A percentile compares a stretch with the other conserved stretches of the same genome.
Evolutionary conservation across 2,797 vertebrate species (phyloP).

Genomic region (Cirrhinus molitorella): DNA sequence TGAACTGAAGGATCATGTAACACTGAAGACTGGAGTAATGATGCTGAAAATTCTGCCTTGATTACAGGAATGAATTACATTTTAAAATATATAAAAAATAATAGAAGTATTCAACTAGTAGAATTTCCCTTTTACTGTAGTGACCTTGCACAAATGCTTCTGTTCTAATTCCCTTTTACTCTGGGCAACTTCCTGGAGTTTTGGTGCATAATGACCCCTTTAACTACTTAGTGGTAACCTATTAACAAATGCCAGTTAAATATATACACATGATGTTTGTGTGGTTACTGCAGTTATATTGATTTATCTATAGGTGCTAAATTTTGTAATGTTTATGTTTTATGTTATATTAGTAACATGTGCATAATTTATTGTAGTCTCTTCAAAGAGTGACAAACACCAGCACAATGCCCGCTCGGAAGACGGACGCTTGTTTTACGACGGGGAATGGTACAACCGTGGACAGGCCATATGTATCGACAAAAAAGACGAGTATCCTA

Average conservation of each 20-base stretch:
- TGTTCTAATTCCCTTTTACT: not conserved
- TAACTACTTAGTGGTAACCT: not conserved
- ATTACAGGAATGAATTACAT: too few relatives aligned
- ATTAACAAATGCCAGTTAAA: not conserved
- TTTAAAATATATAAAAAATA: too few relatives aligned
- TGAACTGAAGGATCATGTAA: too few relatives aligned
- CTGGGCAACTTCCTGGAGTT: not conserved
- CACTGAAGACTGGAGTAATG: too few relatives aligned
- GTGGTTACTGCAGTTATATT: not conserved
- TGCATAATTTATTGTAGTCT: slow-evolving; percentile 69
- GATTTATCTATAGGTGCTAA: not conserved
- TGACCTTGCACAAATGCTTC: not conserved
- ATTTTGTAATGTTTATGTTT: not conserved
- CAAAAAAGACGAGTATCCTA: slow-evolving; percentile 96
- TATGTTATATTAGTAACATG: not conserved
- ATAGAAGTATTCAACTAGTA: not conserved
- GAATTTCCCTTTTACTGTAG: not conserved
- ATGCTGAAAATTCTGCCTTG: too few relatives aligned
- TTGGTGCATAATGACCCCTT: not conserved
- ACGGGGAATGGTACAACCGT: slow-evolving; percentile 96
- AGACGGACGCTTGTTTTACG: slow-evolving; percentile 94
- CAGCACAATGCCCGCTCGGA: slow-evolving; percentile 92
- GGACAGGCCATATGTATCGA: slow-evolving; percentile 97
- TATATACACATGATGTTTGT: not conserved
- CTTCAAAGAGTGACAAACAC: slow-evolving; percentile 88